Conservation (phyloP, 2,888 invertebrate genomes). For the Lissocephala sabroskyi region DNA sequence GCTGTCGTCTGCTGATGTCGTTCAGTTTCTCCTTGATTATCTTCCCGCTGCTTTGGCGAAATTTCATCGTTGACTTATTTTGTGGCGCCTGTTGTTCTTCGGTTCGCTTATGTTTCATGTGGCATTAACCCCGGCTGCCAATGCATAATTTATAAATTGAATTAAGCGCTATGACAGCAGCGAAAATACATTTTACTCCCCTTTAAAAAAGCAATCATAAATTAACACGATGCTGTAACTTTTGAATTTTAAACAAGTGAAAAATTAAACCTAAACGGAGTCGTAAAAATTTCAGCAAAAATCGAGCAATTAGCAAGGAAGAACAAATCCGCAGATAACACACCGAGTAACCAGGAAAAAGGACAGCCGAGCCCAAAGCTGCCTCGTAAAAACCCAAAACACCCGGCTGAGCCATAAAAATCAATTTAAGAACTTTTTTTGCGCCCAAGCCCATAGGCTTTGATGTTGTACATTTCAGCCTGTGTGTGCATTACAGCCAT, state of each 20-base stretch:
- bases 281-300: no score
- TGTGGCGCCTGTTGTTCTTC: conserved; percentile 5
- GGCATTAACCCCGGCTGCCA: conserved; percentile 27
- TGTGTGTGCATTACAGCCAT: conserved; percentile 4
- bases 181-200: no score
- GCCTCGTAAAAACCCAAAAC: conserved; percentile 13
- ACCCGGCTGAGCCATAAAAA: conserved; percentile 22
- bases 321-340: conserved; percentile 10
- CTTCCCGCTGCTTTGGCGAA: conserved; percentile 3
- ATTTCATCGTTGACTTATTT: conserved; percentile 1
- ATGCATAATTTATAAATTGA: conserved; percentile 4
- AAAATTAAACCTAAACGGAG: no score
- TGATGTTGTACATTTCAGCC: conserved; percentile 11
- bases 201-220: no score
- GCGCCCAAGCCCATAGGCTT: conserved; percentile 3
- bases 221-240: no score
- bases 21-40: not conserved
- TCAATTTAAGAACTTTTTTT: conserved; percentile 32
- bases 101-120: conserved; percentile 3
- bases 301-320: conserved; percentile 20
- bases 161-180: no score
- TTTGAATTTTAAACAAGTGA: no score
- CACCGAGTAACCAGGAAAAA: not conserved
- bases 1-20: no score
- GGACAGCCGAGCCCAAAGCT: conserved; percentile 9